phyloP scores from a whole-genome alignment of 2,888 invertebrate species.

The Megastigmus dorsalis region DNA sequence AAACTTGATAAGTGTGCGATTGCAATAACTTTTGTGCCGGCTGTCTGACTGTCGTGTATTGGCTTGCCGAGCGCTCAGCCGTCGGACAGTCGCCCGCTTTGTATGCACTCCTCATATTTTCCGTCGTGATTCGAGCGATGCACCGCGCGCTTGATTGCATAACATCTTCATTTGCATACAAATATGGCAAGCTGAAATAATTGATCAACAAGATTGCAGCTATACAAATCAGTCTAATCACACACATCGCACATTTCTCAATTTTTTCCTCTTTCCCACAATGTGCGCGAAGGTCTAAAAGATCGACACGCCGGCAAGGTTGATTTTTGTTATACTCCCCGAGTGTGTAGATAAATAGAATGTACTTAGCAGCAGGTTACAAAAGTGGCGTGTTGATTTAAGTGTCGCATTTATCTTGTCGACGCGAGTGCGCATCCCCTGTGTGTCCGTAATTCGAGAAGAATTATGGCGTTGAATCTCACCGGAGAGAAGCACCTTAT shows the following conservation, averaged over 20 bases:
- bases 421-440: slow-evolving; percentile 17
- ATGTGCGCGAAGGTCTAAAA: neutral
- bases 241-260: neutral
- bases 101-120: neutral
- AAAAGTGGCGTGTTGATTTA: slow-evolving; percentile 63
- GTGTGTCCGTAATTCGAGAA: slow-evolving; percentile 59
- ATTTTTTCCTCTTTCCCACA: slow-evolving; percentile 22
- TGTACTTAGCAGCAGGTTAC: slow-evolving; percentile 55
- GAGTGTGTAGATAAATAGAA: slow-evolving; percentile 13
- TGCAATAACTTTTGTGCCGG: neutral
- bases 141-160: slow-evolving; percentile 4
- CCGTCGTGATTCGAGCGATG: neutral
- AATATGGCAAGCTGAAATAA: slow-evolving; percentile 14
- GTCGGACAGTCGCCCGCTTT: slow-evolving; percentile 18
- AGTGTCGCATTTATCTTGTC: slow-evolving; percentile 62
- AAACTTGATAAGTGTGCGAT: slow-evolving; percentile 25
- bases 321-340: neutral
- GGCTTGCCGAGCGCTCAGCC: neutral
- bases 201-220: neutral
- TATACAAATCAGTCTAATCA: neutral
- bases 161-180: slow-evolving; percentile 39
- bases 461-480: slow-evolving; percentile 71
- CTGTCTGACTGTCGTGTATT: neutral
- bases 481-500: slow-evolving; percentile 65
- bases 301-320: slow-evolving; percentile 13